A percentile compares a stretch with the other conserved stretches of the same genome.
Conservation (phyloP, 2,113 vertebrate genomes). For the Centropus bengalensis region DNA sequence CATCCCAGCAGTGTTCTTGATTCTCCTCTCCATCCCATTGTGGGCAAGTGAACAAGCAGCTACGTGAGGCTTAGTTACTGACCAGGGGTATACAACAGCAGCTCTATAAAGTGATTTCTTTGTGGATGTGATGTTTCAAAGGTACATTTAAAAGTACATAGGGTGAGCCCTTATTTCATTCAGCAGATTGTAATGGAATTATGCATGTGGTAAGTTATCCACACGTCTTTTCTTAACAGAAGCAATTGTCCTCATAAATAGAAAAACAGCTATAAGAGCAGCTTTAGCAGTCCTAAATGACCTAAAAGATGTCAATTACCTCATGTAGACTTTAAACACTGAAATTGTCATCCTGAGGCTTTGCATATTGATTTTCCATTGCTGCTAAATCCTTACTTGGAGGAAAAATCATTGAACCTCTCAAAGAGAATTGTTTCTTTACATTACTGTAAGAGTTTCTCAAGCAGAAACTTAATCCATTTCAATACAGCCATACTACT, state of each 20-base stretch:
- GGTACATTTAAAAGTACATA: neutral
- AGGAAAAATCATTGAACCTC: conserved; percentile 6
- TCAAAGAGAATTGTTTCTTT: conserved; percentile 14
- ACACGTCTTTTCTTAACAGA: neutral
- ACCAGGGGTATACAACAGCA: neutral
- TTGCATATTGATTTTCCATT: conserved; percentile 48
- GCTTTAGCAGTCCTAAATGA: neutral
- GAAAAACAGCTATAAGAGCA: neutral
- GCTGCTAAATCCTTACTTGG: conserved; percentile 21
- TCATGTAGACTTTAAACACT: conserved; percentile 22
- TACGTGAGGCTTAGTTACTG: neutral
- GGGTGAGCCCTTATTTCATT: neutral
- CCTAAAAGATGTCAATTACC: neutral
- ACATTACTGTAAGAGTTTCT: neutral
- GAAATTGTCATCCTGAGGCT: neutral
- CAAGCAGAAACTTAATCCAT: neutral
- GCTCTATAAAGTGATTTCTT: neutral
- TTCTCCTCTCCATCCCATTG: too few relatives aligned
- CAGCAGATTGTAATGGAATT: neutral
- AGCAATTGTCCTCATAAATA: neutral
- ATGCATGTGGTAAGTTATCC: neutral
- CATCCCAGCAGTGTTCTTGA: too few relatives aligned
- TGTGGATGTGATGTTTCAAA: neutral
- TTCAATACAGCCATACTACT: neutral
- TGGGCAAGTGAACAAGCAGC: too few relatives aligned